phyloP scores from a whole-genome alignment of 2,113 vertebrate genomes.

The Isichthys henryi region DNA sequence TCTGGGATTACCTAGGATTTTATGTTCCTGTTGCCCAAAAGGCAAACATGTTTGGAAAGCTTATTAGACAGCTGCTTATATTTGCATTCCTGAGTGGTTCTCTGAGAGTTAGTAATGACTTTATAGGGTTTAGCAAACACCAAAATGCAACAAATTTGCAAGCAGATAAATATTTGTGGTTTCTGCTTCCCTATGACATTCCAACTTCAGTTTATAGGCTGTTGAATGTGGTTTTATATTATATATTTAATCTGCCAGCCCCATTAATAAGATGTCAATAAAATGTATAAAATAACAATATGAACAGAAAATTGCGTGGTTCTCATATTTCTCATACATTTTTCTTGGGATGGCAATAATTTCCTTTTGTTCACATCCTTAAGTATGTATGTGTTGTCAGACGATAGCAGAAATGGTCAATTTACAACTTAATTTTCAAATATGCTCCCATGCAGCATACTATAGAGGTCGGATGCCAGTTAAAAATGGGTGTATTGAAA shows the following conservation, averaged over 20 bases:
- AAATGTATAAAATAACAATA: not conserved
- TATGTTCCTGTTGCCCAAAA: not conserved
- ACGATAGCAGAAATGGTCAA: not conserved
- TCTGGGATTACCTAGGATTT: not conserved
- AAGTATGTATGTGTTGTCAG: not conserved
- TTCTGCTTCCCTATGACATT: not conserved
- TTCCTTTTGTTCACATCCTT: not conserved
- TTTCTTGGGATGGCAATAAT: not conserved
- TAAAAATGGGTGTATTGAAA: not conserved
- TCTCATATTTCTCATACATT: not conserved
- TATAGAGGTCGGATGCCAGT: not conserved
- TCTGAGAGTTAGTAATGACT: not conserved
- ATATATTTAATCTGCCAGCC: not conserved
- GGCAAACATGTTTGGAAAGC: not conserved
- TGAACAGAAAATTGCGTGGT: not conserved
- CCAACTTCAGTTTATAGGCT: not conserved
- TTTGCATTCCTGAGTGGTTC: not conserved
- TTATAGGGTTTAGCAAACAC: not conserved
- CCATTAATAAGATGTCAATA: slow-evolving; percentile 18
- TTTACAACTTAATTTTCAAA: not conserved
- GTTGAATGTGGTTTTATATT: not conserved
- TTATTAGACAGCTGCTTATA: not conserved
- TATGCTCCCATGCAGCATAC: no score
- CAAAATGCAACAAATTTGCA: not conserved
- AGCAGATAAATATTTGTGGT: not conserved